Evolutionary conservation across 1,140 invertebrate species (phyloP).

Genomic region (Saccostrea echinata): DNA sequence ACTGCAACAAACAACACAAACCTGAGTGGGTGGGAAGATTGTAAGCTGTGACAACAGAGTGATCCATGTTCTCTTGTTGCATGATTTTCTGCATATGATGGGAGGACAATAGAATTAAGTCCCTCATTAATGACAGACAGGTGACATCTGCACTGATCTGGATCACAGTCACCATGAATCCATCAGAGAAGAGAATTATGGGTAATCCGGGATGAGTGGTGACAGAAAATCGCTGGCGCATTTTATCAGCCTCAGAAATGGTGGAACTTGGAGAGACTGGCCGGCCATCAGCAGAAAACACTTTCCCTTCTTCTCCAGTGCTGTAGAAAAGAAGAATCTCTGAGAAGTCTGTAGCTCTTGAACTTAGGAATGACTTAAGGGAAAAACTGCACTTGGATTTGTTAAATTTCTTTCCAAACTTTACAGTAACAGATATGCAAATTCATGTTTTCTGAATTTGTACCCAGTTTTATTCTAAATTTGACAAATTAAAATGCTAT

Average conservation of each 20-base stretch:
- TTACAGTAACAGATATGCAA: no score
- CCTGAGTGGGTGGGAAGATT: slow-evolving; percentile 62
- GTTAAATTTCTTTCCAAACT: no score
- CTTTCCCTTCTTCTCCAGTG: slow-evolving; percentile 27
- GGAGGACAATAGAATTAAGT: slow-evolving; percentile 71
- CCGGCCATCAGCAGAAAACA: slow-evolving; percentile 38
- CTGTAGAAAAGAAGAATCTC: background rate
- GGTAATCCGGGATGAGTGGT: slow-evolving; percentile 75
- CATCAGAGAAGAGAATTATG: slow-evolving; percentile 78
- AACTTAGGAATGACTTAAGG: no score
- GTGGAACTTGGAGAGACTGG: slow-evolving; percentile 43
- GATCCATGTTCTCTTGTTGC: slow-evolving; percentile 64
- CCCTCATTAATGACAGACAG: slow-evolving; percentile 69
- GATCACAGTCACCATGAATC: slow-evolving; percentile 76
- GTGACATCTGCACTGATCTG: slow-evolving; percentile 70
- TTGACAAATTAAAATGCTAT: no score
- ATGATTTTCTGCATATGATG: slow-evolving; percentile 67
- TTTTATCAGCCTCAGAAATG: slow-evolving; percentile 53
- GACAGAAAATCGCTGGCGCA: slow-evolving; percentile 76
- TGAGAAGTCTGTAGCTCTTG: no score
- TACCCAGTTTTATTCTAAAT: no score
- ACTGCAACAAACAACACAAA: background rate
- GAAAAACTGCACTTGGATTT: no score
- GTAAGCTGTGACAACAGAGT: slow-evolving; percentile 71
- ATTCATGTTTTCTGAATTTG: no score